Conservation (phyloP, 2,113 vertebrate genomes). For the Trematocara marginatum region DNA sequence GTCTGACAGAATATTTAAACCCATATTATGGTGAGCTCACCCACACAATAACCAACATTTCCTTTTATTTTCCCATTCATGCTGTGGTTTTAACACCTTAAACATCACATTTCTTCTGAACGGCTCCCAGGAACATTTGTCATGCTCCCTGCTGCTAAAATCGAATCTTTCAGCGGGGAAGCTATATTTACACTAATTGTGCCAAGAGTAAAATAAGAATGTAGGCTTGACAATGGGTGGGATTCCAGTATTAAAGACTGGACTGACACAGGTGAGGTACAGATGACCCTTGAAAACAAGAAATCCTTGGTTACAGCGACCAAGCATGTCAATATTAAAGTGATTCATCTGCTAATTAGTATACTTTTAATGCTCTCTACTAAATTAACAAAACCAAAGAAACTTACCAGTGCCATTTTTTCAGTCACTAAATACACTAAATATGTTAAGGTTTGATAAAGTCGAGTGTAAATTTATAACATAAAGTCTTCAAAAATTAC, state of each 20-base stretch:
- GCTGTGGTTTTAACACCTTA: not conserved
- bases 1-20: conserved; percentile 3
- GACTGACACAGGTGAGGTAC: not conserved
- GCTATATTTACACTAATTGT: not conserved
- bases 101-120: not conserved
- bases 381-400: not conserved
- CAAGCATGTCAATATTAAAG: conserved; percentile 10
- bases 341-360: conserved; percentile 46
- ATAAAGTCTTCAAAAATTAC: not conserved
- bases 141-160: not conserved
- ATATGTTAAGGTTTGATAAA: not conserved
- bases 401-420: not conserved
- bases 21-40: not conserved
- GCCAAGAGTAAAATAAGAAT: not conserved
- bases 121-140: conserved; percentile 2
- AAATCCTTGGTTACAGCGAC: conserved; percentile 4
- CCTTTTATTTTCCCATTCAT: not conserved
- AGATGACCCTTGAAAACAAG: not conserved
- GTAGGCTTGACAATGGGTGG: not conserved
- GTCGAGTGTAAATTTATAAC: fast-evolving
- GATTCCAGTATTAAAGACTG: not conserved
- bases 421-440: not conserved
- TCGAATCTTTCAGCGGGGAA: conserved; percentile 1
- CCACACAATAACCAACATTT: conserved; percentile 4
- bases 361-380: not conserved